These are phyloP conservation scores for Onychomys leucogaster DNA, from an alignment of 2,797 vertebrate species.

Conservation along the genomic window DNA sequence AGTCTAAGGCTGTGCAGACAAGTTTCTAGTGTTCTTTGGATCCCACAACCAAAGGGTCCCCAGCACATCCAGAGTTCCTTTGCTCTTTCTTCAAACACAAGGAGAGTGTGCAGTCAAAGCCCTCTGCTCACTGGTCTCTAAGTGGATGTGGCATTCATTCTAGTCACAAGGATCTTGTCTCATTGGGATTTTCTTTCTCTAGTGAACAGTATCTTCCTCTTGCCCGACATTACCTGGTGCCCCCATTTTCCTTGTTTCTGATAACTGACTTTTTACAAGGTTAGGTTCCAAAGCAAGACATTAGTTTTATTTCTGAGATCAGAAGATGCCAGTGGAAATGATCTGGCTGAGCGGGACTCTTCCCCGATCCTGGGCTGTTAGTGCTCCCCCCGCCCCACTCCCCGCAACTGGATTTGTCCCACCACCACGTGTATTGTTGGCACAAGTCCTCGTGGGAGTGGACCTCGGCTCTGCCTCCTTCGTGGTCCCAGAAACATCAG, in stretches of 20 bases:
- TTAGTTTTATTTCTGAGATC: constrained; percentile 63
- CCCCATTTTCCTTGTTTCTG: not conserved
- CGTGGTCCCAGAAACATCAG: not conserved
- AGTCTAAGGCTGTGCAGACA: not conserved
- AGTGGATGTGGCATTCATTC: not conserved
- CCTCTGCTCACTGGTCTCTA: not conserved
- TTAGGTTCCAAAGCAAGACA: constrained; percentile 38
- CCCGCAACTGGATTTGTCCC: not conserved
- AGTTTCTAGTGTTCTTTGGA: not conserved
- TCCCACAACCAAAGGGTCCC: not conserved
- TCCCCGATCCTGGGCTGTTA: not conserved
- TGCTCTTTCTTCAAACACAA: not conserved
- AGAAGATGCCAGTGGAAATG: constrained; percentile 27
- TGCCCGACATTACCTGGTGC: not conserved
- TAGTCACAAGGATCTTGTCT: not conserved
- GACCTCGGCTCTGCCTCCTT: not conserved
- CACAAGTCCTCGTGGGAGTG: not conserved
- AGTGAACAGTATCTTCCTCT: not conserved
- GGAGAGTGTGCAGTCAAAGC: not conserved
- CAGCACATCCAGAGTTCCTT: not conserved
- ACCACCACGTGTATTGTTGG: not conserved
- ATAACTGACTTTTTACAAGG: not conserved
- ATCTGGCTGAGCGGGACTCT: not conserved
- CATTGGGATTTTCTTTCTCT: not conserved
- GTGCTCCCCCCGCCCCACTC: not conserved